A percentile compares a stretch with the other conserved stretches of the same genome.
These are phyloP conservation scores for Burhinus bistriatus DNA, from an alignment of 2,113 vertebrate genomes.

Conservation along the genomic window DNA sequence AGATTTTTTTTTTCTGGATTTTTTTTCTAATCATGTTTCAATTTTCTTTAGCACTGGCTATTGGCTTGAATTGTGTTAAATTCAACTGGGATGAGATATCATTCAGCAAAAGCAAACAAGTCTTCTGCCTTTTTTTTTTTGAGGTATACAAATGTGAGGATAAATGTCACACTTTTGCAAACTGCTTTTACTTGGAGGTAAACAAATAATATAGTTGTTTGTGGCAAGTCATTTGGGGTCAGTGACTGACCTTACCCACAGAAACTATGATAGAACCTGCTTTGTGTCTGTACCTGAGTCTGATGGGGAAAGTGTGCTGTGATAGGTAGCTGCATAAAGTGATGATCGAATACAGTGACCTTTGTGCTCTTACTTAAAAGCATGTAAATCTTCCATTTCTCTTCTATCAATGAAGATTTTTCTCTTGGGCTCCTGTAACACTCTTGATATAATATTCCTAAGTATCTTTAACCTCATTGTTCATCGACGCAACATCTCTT, in stretches of 20 bases:
- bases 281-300: background rate
- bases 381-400: background rate
- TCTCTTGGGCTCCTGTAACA: background rate
- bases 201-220: background rate
- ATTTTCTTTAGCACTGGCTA: background rate
- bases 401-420: background rate
- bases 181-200: background rate
- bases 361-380: background rate
- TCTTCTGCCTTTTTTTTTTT: background rate
- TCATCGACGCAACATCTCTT: background rate
- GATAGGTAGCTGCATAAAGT: background rate
- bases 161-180: background rate
- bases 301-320: background rate
- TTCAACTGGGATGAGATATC: background rate
- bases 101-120: background rate
- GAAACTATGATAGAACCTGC: background rate
- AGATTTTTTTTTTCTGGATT: background rate
- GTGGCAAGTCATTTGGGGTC: background rate
- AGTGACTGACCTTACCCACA: background rate
- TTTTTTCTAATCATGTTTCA: background rate
- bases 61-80: background rate
- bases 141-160: background rate
- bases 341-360: background rate
- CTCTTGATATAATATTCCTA: background rate
- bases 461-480: background rate